Conservation (phyloP, 2,888 invertebrate genomes). For the Melanophora roralis region DNA sequence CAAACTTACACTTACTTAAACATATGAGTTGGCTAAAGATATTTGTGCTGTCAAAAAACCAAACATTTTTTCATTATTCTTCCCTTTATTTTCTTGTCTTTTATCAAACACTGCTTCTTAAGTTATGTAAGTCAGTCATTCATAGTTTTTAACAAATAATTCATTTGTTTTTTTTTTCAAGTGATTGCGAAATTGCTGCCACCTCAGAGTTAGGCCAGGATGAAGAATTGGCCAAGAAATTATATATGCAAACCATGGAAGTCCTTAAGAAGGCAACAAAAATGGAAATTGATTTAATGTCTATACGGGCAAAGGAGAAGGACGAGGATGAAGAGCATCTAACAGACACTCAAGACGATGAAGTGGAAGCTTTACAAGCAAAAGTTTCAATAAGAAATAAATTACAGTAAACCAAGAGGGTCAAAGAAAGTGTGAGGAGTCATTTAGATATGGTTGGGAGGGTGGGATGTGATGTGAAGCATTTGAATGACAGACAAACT, state of each 20-base stretch:
- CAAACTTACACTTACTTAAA: background rate
- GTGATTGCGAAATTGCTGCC: constrained; percentile 80
- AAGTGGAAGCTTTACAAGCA: constrained; percentile 28
- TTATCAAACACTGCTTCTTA: constrained; percentile 3
- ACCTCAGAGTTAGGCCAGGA: constrained; percentile 79
- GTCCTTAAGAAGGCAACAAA: constrained; percentile 71
- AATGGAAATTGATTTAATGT: constrained; percentile 70
- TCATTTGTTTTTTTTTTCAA: constrained; percentile 38
- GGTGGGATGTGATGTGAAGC: background rate
- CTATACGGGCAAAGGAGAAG: background rate
- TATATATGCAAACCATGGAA: constrained; percentile 75
- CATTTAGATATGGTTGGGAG: no score
- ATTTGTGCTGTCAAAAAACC: background rate
- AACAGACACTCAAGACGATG: constrained; percentile 32
- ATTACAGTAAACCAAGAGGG: constrained; percentile 28
- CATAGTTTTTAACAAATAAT: background rate
- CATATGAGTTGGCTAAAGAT: background rate
- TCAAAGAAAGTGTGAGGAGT: background rate
- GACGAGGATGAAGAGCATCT: background rate
- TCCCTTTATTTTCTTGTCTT: constrained; percentile 8
- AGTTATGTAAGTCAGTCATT: background rate
- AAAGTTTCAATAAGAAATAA: constrained; percentile 12
- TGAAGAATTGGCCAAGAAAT: constrained; percentile 78
- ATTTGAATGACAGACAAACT: background rate
- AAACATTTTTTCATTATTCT: constrained; percentile 16